Conservation (phyloP, 2,888 invertebrate genomes). For the Hirudinaria manillensis region DNA sequence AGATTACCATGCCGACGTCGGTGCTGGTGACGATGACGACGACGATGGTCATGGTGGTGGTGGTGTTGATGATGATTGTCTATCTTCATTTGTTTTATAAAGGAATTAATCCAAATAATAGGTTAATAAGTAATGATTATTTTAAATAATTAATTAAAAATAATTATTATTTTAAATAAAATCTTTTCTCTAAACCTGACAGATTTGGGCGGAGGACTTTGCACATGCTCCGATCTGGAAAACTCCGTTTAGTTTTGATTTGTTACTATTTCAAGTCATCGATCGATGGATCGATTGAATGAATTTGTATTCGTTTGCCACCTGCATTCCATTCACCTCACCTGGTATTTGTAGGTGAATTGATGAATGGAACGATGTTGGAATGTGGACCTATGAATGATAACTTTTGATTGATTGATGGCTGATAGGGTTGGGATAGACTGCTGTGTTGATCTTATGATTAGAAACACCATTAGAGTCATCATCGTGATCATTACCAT, state of each 20-base stretch:
- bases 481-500: too few relatives aligned
- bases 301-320: too few relatives aligned
- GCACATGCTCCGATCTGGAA: slow-evolving; percentile 28
- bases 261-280: neutral
- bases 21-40: neutral
- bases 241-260: slow-evolving; percentile 16
- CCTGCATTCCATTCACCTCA: too few relatives aligned
- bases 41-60: neutral
- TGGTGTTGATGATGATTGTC: neutral
- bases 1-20: slow-evolving; percentile 30
- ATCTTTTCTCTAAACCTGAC: neutral
- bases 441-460: too few relatives aligned
- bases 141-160: neutral
- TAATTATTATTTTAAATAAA: neutral
- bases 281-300: too few relatives aligned
- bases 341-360: too few relatives aligned
- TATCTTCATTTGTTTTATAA: neutral
- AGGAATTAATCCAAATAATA: too few relatives aligned
- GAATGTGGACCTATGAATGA: too few relatives aligned
- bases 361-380: too few relatives aligned
- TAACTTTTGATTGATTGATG: too few relatives aligned
- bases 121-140: neutral
- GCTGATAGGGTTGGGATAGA: too few relatives aligned
- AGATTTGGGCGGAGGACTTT: slow-evolving; percentile 29
- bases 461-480: too few relatives aligned